phyloP scores from a whole-genome alignment of 2,797 vertebrate genomes.

The Microctenopoma stevenorrisi region DNA sequence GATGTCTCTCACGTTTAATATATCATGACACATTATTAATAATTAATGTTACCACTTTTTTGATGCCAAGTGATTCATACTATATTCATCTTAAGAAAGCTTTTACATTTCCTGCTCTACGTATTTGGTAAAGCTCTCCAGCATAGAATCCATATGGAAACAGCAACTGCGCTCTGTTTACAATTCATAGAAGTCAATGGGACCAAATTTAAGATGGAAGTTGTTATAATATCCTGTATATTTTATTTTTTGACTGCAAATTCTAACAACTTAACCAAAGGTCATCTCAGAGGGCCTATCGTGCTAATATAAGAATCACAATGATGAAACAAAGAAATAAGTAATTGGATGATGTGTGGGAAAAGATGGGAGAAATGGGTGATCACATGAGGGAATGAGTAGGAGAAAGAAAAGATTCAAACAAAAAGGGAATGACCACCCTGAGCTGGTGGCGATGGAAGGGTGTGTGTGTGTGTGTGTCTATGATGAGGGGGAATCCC shows the following conservation, averaged over 20 bases:
- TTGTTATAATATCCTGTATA: too few species aligned
- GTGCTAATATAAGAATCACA: constrained; percentile 7
- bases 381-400: constrained; percentile 27
- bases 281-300: constrained; percentile 9
- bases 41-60: background rate
- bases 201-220: too few species aligned
- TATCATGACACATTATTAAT: constrained; percentile 2
- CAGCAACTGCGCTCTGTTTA: too few species aligned
- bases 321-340: background rate
- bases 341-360: constrained; percentile 24
- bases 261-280: background rate
- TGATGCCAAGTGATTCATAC: background rate
- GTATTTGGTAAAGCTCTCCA: background rate
- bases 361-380: constrained; percentile 12
- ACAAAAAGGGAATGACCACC: constrained; percentile 52
- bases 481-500: constrained; percentile 75
- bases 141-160: background rate
- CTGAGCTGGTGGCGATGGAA: constrained; percentile 41
- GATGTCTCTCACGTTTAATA: background rate
- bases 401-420: constrained; percentile 43
- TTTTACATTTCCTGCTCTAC: constrained; percentile 4
- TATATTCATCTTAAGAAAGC: too few species aligned
- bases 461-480: constrained; percentile 39
- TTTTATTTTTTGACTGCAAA: background rate
- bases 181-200: too few species aligned